Evolutionary conservation across 2,797 vertebrate species (phyloP).

Genomic region (Craterocephalus amniculus): DNA sequence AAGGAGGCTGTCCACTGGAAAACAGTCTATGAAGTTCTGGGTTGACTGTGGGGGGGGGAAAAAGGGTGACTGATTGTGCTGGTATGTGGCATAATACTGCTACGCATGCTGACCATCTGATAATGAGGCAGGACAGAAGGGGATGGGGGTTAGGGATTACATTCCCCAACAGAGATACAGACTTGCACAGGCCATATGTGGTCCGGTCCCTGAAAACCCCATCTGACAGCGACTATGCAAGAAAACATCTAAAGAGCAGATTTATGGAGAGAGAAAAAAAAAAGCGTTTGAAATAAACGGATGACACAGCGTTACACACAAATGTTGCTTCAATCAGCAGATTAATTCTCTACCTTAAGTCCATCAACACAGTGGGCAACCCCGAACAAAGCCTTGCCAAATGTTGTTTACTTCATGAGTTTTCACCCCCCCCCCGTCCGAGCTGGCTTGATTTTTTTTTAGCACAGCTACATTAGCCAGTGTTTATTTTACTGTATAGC

Average conservation of each 20-base stretch:
- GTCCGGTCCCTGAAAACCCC: slow-evolving; percentile 67
- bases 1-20: slow-evolving; percentile 18
- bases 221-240: slow-evolving; percentile 63
- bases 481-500: slow-evolving; percentile 62
- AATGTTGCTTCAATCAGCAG: slow-evolving; percentile 53
- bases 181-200: slow-evolving; percentile 70
- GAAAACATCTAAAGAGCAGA: slow-evolving; percentile 42
- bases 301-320: slow-evolving; percentile 55
- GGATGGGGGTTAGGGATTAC: slow-evolving; percentile 49
- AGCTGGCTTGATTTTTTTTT: slow-evolving; percentile 45
- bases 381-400: slow-evolving; percentile 57
- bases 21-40: slow-evolving; percentile 19
- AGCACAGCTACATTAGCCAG: slow-evolving; percentile 36
- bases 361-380: slow-evolving; percentile 47
- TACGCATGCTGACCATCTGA: slow-evolving; percentile 57
- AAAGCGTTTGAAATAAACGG: slow-evolving; percentile 61
- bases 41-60: slow-evolving; percentile 18
- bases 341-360: slow-evolving; percentile 69
- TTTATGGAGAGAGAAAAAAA: too few species aligned
- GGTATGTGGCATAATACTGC: slow-evolving; percentile 41
- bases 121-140: slow-evolving; percentile 55
- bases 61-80: slow-evolving; percentile 28
- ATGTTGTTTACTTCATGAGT: slow-evolving; percentile 59
- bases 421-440: background rate
- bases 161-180: slow-evolving; percentile 50